Conservation (phyloP, 2,797 vertebrate genomes). For the Columba guinea region DNA sequence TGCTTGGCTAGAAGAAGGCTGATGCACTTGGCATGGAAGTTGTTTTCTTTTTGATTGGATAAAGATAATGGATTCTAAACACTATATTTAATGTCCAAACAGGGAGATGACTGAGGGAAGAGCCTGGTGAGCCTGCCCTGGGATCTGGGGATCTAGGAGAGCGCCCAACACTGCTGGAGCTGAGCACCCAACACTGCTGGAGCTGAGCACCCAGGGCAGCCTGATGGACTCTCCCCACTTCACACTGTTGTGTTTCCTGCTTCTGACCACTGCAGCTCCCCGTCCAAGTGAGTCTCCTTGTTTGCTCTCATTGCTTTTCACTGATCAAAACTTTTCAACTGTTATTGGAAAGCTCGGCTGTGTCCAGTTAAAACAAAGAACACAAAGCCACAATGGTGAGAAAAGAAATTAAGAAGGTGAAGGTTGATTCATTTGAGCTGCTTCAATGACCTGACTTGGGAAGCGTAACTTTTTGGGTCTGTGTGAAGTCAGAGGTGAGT, state of each 20-base stretch:
- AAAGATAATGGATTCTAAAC: neutral
- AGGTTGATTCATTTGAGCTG: neutral
- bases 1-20: neutral
- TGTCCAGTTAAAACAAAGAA: neutral
- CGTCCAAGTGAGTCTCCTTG: neutral
- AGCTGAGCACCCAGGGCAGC: neutral
- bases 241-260: neutral
- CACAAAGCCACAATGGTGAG: neutral
- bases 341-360: neutral
- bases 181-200: neutral
- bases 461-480: neutral
- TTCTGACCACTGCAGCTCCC: neutral
- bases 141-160: neutral
- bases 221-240: neutral
- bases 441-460: neutral
- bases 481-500: neutral
- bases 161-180: neutral
- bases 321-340: neutral
- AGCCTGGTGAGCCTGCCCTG: neutral
- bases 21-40: neutral
- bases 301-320: neutral
- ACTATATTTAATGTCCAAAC: neutral
- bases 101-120: neutral
- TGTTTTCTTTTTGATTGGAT: neutral
- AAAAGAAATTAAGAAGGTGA: neutral